Percentiles rank a stretch among this genome's conserved stretches.
phyloP scores from a whole-genome alignment of 2,797 vertebrate species.

The Cichlasoma orientale region DNA sequence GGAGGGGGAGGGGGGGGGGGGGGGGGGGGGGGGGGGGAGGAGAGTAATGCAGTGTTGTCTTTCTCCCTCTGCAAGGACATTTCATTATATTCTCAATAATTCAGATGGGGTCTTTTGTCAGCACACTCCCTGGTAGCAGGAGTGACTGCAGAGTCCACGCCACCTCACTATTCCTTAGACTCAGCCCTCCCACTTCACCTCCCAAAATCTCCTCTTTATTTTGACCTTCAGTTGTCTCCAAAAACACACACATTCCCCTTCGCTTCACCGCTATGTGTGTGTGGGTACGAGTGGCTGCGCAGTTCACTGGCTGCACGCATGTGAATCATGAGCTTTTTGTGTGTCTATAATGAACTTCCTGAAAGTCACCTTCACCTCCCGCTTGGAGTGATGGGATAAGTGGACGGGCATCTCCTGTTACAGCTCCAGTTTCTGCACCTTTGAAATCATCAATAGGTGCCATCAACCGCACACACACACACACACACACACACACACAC shows the following conservation, averaged over 20 bases:
- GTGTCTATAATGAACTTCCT: constrained; percentile 52
- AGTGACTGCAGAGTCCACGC: constrained; percentile 28
- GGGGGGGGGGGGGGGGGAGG: constrained; percentile 1
- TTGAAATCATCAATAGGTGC: constrained; percentile 57
- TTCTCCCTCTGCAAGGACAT: constrained; percentile 62
- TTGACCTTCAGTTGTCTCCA: constrained; percentile 48
- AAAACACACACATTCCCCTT: constrained; percentile 20
- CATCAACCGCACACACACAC: constrained; percentile 9
- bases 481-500: not conserved
- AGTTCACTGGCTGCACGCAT: constrained; percentile 34
- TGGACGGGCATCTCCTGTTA: constrained; percentile 60
- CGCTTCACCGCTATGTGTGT: not conserved
- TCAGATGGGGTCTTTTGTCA: constrained; percentile 65
- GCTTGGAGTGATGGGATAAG: constrained; percentile 39
- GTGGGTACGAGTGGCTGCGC: not conserved
- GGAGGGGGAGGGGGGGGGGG: not conserved
- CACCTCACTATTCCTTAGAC: constrained; percentile 57
- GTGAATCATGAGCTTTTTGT: not conserved
- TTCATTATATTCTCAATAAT: constrained; percentile 74
- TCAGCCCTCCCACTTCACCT: constrained; percentile 40
- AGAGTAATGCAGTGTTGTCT: constrained; percentile 69
- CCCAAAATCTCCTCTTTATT: constrained; percentile 25
- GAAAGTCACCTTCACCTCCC: constrained; percentile 74
- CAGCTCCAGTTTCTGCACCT: constrained; percentile 72
- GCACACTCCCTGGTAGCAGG: constrained; percentile 17